Evolutionary conservation across 2,888 invertebrate species (phyloP).

Genomic region (Epirrita christyi): DNA sequence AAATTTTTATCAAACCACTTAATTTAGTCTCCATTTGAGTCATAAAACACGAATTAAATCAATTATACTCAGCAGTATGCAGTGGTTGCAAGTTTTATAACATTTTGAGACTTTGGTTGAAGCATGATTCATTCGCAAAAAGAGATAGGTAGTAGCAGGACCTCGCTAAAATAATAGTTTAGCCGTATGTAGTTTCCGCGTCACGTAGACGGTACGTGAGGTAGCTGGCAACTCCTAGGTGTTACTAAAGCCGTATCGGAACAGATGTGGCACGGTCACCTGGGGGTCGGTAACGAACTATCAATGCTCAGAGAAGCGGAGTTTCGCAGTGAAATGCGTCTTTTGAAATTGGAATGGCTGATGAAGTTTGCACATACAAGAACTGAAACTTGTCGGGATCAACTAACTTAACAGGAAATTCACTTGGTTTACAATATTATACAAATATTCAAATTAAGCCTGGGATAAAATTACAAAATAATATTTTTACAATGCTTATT

Average conservation of each 20-base stretch:
- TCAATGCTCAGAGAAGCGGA: conserved; percentile 5
- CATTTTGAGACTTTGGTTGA: too few relatives aligned
- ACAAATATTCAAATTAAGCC: too few relatives aligned
- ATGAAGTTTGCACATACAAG: not conserved
- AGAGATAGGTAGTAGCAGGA: not conserved
- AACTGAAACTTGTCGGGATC: too few relatives aligned
- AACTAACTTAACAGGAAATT: too few relatives aligned
- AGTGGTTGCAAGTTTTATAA: too few relatives aligned
- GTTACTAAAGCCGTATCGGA: conserved; percentile 20
- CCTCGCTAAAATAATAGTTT: conserved; percentile 18
- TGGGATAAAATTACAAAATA: too few relatives aligned
- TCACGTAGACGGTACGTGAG: conserved; percentile 39
- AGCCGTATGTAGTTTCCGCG: conserved; percentile 21
- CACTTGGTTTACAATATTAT: too few relatives aligned
- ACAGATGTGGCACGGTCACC: conserved; percentile 22
- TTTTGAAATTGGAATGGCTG: not conserved
- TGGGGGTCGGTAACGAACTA: conserved; percentile 20
- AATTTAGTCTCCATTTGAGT: too few relatives aligned
- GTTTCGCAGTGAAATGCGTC: conserved; percentile 4
- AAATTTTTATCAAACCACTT: too few relatives aligned
- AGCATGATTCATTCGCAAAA: not conserved
- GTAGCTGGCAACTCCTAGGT: conserved; percentile 22
- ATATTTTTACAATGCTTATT: too few relatives aligned
- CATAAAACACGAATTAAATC: too few relatives aligned
- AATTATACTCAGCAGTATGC: too few relatives aligned